Evolutionary conservation across 2,797 vertebrate species (phyloP).

Genomic region (Cryptoprocta ferox): DNA sequence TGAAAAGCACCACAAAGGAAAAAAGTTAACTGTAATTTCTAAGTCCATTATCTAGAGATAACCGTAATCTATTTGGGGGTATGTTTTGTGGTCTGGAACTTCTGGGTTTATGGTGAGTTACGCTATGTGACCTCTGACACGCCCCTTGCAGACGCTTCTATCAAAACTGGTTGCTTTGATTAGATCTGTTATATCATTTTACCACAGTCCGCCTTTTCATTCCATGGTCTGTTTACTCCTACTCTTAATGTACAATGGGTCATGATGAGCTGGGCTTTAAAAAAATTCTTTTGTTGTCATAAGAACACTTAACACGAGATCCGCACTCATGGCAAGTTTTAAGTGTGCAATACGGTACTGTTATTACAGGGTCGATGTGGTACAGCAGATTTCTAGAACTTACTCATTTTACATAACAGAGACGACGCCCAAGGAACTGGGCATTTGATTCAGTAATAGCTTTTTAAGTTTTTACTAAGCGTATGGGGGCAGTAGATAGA

Average conservation of each 20-base stretch:
- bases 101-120: neutral
- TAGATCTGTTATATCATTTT: neutral
- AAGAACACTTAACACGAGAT: neutral
- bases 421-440: neutral
- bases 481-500: neutral
- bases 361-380: fast-evolving
- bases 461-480: neutral
- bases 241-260: neutral
- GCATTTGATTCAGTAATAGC: neutral
- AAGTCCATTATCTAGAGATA: neutral
- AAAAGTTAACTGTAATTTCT: neutral
- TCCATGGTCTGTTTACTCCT: neutral
- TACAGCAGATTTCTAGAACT: neutral
- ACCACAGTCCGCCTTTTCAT: neutral
- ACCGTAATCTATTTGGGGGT: neutral
- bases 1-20: neutral
- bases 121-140: neutral
- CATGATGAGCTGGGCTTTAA: neutral
- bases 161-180: neutral
- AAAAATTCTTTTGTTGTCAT: neutral
- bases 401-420: neutral
- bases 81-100: neutral
- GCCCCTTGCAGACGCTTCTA: neutral
- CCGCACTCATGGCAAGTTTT: too few species aligned
- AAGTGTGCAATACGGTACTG: too few species aligned